Percentiles rank a stretch among this genome's conserved stretches.
phyloP scores from a whole-genome alignment of 92 coral and sea anemone genomes.

The Bergia sp. region DNA sequence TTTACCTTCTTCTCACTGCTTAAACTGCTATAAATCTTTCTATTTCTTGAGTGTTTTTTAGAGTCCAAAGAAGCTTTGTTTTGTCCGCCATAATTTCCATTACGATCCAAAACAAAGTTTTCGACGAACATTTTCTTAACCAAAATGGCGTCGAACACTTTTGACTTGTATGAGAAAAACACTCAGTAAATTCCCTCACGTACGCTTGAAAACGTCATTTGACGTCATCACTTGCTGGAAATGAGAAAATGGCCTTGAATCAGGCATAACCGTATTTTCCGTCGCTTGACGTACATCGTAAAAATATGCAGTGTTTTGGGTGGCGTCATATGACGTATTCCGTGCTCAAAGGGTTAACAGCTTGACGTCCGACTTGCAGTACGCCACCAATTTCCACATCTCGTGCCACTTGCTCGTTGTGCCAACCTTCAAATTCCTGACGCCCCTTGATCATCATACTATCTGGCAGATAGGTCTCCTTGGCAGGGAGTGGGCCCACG shows the following conservation, averaged over 20 bases:
- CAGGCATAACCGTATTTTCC: neutral
- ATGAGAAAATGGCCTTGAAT: constrained; percentile 22
- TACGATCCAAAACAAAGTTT: constrained; percentile 16
- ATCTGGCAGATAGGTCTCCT: too few relatives aligned
- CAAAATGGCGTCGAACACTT: neutral
- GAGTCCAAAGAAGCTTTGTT: constrained; percentile 13
- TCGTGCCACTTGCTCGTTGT: too few relatives aligned
- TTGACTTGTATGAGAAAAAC: constrained; percentile 25
- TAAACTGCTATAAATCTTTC: constrained; percentile 8
- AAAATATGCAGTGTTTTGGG: constrained; percentile 13
- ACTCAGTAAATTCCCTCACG: constrained; percentile 12
- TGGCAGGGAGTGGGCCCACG: too few relatives aligned
- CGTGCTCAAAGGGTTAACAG: constrained; percentile 17
- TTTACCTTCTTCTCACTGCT: constrained; percentile 4
- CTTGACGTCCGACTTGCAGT: too few relatives aligned
- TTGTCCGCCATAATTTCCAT: constrained; percentile 29
- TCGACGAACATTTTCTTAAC: neutral
- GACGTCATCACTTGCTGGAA: constrained; percentile 1
- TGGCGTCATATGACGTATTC: constrained; percentile 17
- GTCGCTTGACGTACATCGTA: constrained; percentile 24
- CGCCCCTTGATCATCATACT: too few relatives aligned
- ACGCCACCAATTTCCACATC: too few relatives aligned
- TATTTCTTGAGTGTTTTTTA: neutral
- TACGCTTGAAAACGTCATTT: constrained; percentile 4
- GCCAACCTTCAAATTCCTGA: too few relatives aligned